Base-by-base conservation (phyloP, 2,113 vertebrate species). In the Tetraodon nigroviridis region DNA sequence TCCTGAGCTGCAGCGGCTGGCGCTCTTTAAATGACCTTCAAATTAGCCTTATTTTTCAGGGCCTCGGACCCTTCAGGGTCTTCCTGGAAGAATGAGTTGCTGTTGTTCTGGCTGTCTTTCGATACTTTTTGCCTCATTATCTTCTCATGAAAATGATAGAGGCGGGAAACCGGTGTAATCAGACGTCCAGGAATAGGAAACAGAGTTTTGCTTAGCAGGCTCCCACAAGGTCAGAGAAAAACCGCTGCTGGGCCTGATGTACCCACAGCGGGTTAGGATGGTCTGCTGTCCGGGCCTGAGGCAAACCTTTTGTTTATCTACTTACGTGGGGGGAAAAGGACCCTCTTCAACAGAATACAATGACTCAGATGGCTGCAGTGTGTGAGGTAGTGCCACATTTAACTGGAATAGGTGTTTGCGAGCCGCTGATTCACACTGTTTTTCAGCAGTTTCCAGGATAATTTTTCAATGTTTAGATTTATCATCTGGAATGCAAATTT, bases 1-100 rank as follows among this genome's bases (percentile, higher is more conserved):
- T 82, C 73, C 79, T 77, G 85, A 79, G 85, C 76, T 46, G 58
- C 76, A 79, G 75, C 37, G 82, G 79, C 79, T 82, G 78, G 32
- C 67, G 79, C 81, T 87, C 88, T 90, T 90, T 86, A 86, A 87
- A 89, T 83, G 85, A 90, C 90, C 89, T 92, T 91, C 87, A 91
- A 78, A 76, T 89, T 89, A 87, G 80, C 81, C 80, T 80, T 85
- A 82, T 87, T 86, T 88, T 87, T 78, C 68, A 76, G 64, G 51
- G 61, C 65, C 61, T 51, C 51, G 64, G 84, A 73, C 56, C 78
- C 82, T 83, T 82, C 73, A 71, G 66, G 77, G 72, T 75, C 66
- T 82, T 79, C 61, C 69, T 78, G 65, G 49, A 78, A 79, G 72
- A 51, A 80, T 61, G 47, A 68, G 55, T 27, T 37, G 32, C 61